Percentiles rank a stretch among this genome's conserved stretches.
These are phyloP conservation scores for Halictus ligatus DNA, from an alignment of 2,888 invertebrate genomes.

Conservation along the genomic window DNA sequence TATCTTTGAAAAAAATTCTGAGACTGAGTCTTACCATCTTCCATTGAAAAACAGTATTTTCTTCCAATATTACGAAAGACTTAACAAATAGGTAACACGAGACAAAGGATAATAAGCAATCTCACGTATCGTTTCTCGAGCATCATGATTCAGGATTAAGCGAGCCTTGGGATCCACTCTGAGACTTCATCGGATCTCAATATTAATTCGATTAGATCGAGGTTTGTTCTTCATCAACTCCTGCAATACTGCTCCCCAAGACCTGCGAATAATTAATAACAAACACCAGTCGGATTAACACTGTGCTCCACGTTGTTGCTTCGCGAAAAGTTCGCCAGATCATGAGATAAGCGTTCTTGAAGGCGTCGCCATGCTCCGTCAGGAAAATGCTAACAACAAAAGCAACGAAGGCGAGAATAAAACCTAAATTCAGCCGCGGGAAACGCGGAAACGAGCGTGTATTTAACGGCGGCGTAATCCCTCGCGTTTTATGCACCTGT, in stretches of 20 bases:
- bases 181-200: background rate
- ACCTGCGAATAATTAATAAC: conserved; percentile 12
- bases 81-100: background rate
- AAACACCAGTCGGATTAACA: background rate
- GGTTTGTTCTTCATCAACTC: background rate
- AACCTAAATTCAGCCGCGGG: conserved; percentile 23
- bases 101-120: background rate
- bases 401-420: background rate
- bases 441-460: background rate
- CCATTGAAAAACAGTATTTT: too few species aligned
- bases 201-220: background rate
- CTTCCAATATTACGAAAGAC: background rate
- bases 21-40: too few species aligned
- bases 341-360: conserved; percentile 21
- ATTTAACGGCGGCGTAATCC: conserved; percentile 31
- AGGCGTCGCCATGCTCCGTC: background rate
- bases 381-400: conserved; percentile 16
- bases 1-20: too few species aligned
- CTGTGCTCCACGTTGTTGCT: background rate
- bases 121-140: background rate
- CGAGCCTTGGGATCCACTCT: background rate
- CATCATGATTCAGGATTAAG: background rate
- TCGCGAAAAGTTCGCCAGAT: background rate
- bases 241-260: background rate
- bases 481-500: conserved; percentile 48